phyloP scores from a whole-genome alignment of 2,797 vertebrate species.

The Phylloscopus collybita region DNA sequence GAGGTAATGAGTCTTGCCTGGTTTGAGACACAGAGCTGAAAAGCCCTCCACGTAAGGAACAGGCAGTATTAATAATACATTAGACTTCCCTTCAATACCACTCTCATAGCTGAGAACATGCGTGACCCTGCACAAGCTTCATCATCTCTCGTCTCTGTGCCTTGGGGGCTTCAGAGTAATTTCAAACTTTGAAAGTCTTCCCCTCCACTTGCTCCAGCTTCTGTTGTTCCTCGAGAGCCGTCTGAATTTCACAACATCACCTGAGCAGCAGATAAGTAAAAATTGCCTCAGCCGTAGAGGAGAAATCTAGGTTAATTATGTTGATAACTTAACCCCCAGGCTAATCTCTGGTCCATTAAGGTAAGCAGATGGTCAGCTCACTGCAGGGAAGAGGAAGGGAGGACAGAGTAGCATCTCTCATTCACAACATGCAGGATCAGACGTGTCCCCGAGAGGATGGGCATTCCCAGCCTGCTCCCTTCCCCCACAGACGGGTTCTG shows the following conservation, averaged over 20 bases:
- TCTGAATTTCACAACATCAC: conserved; percentile 8
- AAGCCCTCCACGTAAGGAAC: background rate
- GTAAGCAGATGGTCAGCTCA: conserved; percentile 67
- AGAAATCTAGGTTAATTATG: conserved; percentile 72
- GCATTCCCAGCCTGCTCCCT: background rate
- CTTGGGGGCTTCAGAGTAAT: background rate
- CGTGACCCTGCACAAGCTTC: background rate
- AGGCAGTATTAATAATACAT: conserved; percentile 45
- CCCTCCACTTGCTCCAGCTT: background rate
- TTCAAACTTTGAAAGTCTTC: conserved; percentile 31
- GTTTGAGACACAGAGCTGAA: background rate
- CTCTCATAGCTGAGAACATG: conserved; percentile 14
- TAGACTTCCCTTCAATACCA: background rate
- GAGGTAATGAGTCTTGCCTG: background rate
- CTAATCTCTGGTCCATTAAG: conserved; percentile 67
- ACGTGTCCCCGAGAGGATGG: background rate
- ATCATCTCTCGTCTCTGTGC: background rate
- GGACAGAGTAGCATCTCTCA: background rate
- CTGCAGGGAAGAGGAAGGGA: conserved; percentile 50
- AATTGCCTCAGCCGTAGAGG: background rate
- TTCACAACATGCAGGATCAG: conserved; percentile 31
- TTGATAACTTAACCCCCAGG: conserved; percentile 57
- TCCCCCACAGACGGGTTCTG: background rate
- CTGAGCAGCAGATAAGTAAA: conserved; percentile 42
- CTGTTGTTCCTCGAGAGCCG: conserved; percentile 8